A percentile compares a stretch with the other conserved stretches of the same genome.
These are phyloP conservation scores for Scyliorhinus canicula DNA, from an alignment of 2,797 vertebrate species.

Conservation along the genomic window DNA sequence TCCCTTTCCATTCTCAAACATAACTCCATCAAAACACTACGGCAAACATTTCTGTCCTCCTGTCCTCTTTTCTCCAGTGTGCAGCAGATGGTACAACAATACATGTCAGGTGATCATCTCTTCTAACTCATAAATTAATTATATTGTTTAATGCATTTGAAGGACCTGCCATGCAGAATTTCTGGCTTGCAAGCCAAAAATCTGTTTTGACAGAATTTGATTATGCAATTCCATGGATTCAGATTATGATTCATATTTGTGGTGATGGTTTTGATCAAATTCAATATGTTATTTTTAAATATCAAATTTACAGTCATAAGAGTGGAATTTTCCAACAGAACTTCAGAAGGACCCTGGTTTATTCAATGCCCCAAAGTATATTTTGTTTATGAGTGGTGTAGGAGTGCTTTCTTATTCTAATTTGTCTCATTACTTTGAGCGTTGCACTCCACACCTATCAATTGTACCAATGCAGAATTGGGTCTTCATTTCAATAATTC, in stretches of 20 bases:
- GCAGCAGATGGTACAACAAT: not conserved
- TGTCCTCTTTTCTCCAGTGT: not conserved
- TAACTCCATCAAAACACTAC: not conserved
- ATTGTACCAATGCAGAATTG: not conserved
- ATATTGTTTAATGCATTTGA: not conserved
- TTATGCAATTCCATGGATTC: not conserved
- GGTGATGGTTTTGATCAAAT: not conserved
- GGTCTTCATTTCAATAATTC: not conserved
- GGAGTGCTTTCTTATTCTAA: not conserved
- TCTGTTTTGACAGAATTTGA: not conserved
- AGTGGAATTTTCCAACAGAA: not conserved
- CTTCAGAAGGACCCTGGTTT: not conserved
- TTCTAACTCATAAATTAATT: not conserved
- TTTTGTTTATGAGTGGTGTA: not conserved
- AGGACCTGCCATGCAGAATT: not conserved
- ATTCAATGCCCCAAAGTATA: not conserved
- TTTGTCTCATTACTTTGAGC: not conserved
- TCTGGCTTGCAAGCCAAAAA: slow-evolving; percentile 3
- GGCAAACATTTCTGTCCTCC: no score
- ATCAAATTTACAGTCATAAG: not conserved
- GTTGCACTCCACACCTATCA: not conserved
- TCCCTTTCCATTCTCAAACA: not conserved
- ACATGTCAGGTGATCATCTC: not conserved
- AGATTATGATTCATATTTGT: not conserved
- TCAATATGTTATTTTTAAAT: not conserved